phyloP scores from a whole-genome alignment of 2,888 invertebrate species.

The Lasius fuliginosus region DNA sequence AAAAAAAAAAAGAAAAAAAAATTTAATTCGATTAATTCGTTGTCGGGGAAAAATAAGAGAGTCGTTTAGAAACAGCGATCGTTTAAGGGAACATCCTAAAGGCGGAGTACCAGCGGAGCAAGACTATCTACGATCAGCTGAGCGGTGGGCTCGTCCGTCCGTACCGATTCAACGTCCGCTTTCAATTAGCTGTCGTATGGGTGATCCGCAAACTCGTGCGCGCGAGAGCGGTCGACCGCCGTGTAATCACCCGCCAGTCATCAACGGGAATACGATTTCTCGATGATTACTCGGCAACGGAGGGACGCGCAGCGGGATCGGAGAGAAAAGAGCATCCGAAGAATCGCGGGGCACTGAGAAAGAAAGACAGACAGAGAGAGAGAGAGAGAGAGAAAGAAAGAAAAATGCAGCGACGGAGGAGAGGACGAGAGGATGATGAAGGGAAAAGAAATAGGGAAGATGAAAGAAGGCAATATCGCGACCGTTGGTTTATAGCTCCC shows the following conservation, averaged over 20 bases:
- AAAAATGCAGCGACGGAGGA: slow-evolving; percentile 10
- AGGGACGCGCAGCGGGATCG: slow-evolving; percentile 15
- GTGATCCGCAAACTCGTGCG: slow-evolving; percentile 63
- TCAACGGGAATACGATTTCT: slow-evolving; percentile 67
- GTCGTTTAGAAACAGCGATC: slow-evolving; percentile 25
- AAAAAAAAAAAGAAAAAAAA: not conserved
- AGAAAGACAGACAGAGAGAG: not conserved
- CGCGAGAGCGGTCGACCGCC: slow-evolving; percentile 44
- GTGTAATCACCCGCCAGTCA: slow-evolving; percentile 68
- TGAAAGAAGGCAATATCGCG: slow-evolving; percentile 3
- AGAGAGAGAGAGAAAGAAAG: not conserved
- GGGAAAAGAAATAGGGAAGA: slow-evolving; percentile 1
- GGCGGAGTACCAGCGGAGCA: slow-evolving; percentile 42
- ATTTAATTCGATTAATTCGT: slow-evolving; percentile 8
- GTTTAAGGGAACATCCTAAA: slow-evolving; percentile 46
- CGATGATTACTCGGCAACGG: slow-evolving; percentile 60
- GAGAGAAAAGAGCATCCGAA: slow-evolving; percentile 19
- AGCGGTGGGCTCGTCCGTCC: slow-evolving; percentile 36
- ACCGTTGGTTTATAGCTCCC: not conserved
- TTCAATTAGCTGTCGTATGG: slow-evolving; percentile 69
- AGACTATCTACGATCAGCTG: slow-evolving; percentile 51
- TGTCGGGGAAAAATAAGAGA: slow-evolving; percentile 26
- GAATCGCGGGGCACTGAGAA: slow-evolving; percentile 11
- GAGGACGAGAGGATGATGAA: not conserved
- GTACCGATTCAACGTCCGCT: slow-evolving; percentile 66